Evolutionary conservation across 1,140 invertebrate genomes (phyloP).

Genomic region (Mylabris phalerata): DNA sequence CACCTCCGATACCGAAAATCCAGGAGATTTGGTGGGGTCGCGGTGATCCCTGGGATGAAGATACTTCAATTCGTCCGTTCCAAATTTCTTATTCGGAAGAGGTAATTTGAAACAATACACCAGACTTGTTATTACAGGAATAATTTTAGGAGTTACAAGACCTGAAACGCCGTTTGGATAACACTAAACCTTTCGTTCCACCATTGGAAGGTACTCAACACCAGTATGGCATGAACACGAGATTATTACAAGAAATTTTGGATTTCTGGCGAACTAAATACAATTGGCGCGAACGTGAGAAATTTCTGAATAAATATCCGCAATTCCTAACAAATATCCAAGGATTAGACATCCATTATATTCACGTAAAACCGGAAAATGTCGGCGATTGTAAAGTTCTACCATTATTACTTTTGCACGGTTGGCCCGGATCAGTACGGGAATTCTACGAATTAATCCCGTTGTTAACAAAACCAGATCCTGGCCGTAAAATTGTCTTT

Average conservation of each 20-base stretch:
- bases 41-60: constrained; percentile 33
- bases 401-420: constrained; percentile 73
- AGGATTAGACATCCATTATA: constrained; percentile 68
- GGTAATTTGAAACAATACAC: constrained; percentile 21
- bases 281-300: constrained; percentile 63
- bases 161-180: constrained; percentile 51
- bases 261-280: constrained; percentile 73
- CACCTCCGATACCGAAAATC: constrained; percentile 17
- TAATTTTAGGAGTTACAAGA: constrained; percentile 50
- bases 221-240: constrained; percentile 68
- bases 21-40: constrained; percentile 46
- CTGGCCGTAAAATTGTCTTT: constrained; percentile 60
- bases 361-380: constrained; percentile 57
- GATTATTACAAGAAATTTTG: constrained; percentile 59
- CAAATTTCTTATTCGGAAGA: constrained; percentile 43
- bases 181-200: constrained; percentile 47
- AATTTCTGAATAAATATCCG: constrained; percentile 60
- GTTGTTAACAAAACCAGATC: constrained; percentile 52
- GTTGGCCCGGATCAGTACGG: constrained; percentile 84
- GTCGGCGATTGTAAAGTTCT: constrained; percentile 46
- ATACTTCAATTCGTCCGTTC: constrained; percentile 45
- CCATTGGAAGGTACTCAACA: constrained; percentile 63
- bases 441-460: constrained; percentile 84
- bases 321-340: constrained; percentile 68
- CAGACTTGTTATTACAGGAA: neutral